Evolutionary conservation across 2,113 vertebrate genomes (phyloP).

Genomic region (Tragulus kanchil): DNA sequence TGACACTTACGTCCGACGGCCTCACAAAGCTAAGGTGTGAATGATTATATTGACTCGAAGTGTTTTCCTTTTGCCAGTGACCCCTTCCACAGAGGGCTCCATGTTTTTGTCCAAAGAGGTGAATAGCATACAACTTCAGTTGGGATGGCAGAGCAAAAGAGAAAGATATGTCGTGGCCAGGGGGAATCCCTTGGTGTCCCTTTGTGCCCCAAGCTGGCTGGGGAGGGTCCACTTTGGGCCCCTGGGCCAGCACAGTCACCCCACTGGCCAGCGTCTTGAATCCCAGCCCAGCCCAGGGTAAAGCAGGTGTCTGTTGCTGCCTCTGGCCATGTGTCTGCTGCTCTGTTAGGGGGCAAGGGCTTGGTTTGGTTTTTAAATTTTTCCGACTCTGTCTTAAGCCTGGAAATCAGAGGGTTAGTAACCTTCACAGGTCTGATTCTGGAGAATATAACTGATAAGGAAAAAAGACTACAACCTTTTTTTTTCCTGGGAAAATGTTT

Average conservation of each 20-base stretch:
- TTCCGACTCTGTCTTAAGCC: neutral
- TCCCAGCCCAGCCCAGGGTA: neutral
- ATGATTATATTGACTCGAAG: neutral
- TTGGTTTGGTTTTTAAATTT: neutral
- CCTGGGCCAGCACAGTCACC: neutral
- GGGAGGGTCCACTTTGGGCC: neutral
- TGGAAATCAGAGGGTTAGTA: neutral
- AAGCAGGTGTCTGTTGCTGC: accelerated
- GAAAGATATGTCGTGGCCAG: neutral
- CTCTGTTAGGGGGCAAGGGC: neutral
- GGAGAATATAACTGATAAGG: conserved; percentile 6
- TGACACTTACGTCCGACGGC: neutral
- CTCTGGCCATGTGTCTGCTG: accelerated
- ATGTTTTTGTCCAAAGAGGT: neutral
- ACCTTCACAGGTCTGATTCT: neutral
- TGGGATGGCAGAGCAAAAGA: neutral
- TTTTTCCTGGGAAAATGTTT: neutral
- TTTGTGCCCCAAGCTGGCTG: neutral
- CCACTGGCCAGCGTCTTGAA: neutral
- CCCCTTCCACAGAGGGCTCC: neutral
- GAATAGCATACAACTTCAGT: neutral
- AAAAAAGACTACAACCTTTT: neutral
- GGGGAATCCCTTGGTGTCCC: neutral
- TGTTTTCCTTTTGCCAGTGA: neutral
- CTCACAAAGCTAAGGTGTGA: neutral